Evolutionary conservation across 1,140 invertebrate genomes (phyloP).

Genomic region (Pararge aegeria): DNA sequence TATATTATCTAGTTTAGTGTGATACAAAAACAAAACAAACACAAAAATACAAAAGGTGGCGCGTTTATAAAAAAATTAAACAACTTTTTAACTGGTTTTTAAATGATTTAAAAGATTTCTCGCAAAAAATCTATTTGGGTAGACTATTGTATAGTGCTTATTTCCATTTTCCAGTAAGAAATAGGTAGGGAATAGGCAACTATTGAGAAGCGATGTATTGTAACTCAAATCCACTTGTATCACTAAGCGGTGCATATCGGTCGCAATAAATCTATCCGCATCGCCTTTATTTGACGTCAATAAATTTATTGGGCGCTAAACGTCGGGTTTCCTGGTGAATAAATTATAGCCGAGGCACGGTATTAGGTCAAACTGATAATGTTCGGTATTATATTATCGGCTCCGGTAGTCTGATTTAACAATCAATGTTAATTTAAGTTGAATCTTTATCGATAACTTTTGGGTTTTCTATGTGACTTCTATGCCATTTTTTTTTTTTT

Average conservation of each 20-base stretch:
- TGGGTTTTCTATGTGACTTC: neutral
- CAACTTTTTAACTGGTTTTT: no score
- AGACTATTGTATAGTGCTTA: no score
- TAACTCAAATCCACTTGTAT: slow-evolving; percentile 7
- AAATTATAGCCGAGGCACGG: slow-evolving; percentile 19
- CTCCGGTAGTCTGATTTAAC: neutral
- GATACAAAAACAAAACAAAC: no score
- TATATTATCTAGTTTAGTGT: no score
- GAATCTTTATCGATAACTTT: neutral
- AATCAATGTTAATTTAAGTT: neutral
- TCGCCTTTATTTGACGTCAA: slow-evolving; percentile 38
- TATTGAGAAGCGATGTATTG: neutral
- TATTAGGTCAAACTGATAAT: slow-evolving; percentile 20
- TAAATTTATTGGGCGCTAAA: slow-evolving; percentile 30
- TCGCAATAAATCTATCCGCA: slow-evolving; percentile 26
- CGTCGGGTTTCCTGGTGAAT: slow-evolving; percentile 23
- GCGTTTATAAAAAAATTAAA: no score
- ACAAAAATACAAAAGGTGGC: no score
- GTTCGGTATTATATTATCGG: neutral
- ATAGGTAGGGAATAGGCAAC: no score
- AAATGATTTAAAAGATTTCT: no score
- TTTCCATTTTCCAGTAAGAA: no score
- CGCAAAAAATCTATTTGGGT: no score
- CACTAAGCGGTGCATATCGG: slow-evolving; percentile 28
- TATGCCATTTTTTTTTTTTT: no score